A percentile compares a stretch with the other conserved stretches of the same genome.
These are phyloP conservation scores for Cheilosia pagana DNA, from an alignment of 2,888 invertebrate genomes.

Conservation along the genomic window DNA sequence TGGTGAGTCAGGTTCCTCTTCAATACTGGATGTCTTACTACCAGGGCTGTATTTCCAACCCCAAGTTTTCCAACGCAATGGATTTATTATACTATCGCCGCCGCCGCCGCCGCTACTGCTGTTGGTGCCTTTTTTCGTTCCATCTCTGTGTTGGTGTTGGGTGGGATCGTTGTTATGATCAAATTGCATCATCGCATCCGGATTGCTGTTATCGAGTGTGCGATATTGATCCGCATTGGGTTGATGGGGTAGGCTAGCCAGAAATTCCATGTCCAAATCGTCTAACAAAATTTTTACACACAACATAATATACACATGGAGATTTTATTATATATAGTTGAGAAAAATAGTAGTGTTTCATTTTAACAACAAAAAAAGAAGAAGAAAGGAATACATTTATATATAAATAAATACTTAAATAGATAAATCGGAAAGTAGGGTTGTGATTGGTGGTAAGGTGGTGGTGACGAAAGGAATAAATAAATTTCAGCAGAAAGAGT, in stretches of 20 bases:
- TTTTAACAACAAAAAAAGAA: conserved; percentile 35
- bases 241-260: conserved; percentile 77
- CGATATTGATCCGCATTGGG: conserved; percentile 71
- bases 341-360: conserved; percentile 17
- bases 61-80: conserved; percentile 78
- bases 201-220: conserved; percentile 52
- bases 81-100: conserved; percentile 74
- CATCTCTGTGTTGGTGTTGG: conserved; percentile 58
- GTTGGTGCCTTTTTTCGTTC: conserved; percentile 58
- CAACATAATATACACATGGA: conserved; percentile 72
- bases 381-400: conserved; percentile 27
- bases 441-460: conserved; percentile 46
- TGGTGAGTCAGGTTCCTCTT: conserved; percentile 78
- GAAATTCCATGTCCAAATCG: conserved; percentile 79
- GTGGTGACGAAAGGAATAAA: conserved; percentile 61
- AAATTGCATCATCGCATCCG: conserved; percentile 56
- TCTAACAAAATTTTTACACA: conserved; percentile 76
- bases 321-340: conserved; percentile 59
- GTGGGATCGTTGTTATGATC: conserved; percentile 61
- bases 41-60: conserved; percentile 79
- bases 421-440: conserved; percentile 50
- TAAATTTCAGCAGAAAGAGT: conserved; percentile 66
- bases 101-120: conserved; percentile 11
- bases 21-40: conserved; percentile 78
- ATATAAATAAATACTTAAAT: conserved; percentile 21